A percentile compares a stretch with the other conserved stretches of the same genome.
Conservation (phyloP, 2,113 vertebrate species). For the Brachypodius melanocephalos region DNA sequence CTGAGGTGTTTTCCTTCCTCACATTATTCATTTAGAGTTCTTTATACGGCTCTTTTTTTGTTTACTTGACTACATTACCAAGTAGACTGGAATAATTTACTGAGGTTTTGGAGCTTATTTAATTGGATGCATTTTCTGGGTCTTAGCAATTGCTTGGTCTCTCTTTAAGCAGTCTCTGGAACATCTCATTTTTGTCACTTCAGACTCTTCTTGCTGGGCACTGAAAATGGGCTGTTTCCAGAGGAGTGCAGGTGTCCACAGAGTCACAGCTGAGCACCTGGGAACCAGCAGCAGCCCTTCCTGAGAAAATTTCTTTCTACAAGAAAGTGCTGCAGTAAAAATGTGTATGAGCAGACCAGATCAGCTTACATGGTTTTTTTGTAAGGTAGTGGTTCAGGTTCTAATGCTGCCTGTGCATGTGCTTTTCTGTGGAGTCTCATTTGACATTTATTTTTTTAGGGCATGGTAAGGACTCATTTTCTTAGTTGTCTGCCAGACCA, state of each 20-base stretch:
- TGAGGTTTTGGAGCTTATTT: not conserved
- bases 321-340: not conserved
- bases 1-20: not conserved
- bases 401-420: not conserved
- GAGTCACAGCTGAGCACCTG: not conserved
- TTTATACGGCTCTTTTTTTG: not conserved
- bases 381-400: not conserved
- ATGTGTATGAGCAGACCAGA: not conserved
- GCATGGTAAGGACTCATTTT: not conserved
- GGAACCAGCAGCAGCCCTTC: not conserved
- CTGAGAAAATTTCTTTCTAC: not conserved
- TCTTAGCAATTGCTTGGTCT: not conserved
- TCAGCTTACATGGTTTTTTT: accelerated
- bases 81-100: not conserved
- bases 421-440: not conserved
- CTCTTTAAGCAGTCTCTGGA: not conserved
- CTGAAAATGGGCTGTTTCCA: not conserved
- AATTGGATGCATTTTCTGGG: not conserved
- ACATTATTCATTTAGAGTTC: not conserved
- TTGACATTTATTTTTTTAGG: not conserved
- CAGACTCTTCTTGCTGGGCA: not conserved
- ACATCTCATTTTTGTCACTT: not conserved
- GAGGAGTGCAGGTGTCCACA: not conserved
- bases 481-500: not conserved
- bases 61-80: not conserved